A percentile compares a stretch with the other conserved stretches of the same genome.
phyloP scores from a whole-genome alignment of 2,797 vertebrate species.

The Gouania willdenowi region DNA sequence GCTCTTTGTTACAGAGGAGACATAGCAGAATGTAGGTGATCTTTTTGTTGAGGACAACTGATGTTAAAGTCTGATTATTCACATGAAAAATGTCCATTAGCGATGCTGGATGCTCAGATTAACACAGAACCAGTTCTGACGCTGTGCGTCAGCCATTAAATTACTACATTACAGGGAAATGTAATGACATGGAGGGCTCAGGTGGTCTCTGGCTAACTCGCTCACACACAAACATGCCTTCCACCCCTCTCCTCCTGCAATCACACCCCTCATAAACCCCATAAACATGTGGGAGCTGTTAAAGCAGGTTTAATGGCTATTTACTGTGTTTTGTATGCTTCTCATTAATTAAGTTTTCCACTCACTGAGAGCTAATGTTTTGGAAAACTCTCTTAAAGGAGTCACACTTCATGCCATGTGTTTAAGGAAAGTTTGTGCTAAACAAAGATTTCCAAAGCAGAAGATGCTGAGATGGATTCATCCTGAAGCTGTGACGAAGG shows the following conservation, averaged over 20 bases:
- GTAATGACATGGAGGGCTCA: slow-evolving; percentile 29
- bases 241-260: slow-evolving; percentile 55
- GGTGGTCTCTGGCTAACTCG: slow-evolving; percentile 27
- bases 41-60: slow-evolving; percentile 39
- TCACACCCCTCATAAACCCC: slow-evolving; percentile 73
- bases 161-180: slow-evolving; percentile 26
- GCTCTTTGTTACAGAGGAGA: slow-evolving; percentile 43
- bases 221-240: neutral
- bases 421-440: too few species aligned
- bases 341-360: slow-evolving; percentile 81
- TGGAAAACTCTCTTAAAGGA: slow-evolving; percentile 73
- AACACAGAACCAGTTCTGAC: slow-evolving; percentile 15
- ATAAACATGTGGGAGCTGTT: slow-evolving; percentile 80
- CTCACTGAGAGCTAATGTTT: slow-evolving; percentile 75
- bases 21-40: slow-evolving; percentile 41
- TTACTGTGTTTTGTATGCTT: slow-evolving; percentile 77
- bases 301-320: slow-evolving; percentile 76
- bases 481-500: too few species aligned
- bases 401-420: slow-evolving; percentile 63
- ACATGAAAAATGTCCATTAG: slow-evolving; percentile 52
- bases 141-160: slow-evolving; percentile 14
- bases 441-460: too few species aligned
- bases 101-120: slow-evolving; percentile 3
- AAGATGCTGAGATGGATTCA: too few species aligned
- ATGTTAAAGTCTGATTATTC: slow-evolving; percentile 46